Conservation (phyloP, 2,797 vertebrate genomes). For the Myripristis murdjan region DNA sequence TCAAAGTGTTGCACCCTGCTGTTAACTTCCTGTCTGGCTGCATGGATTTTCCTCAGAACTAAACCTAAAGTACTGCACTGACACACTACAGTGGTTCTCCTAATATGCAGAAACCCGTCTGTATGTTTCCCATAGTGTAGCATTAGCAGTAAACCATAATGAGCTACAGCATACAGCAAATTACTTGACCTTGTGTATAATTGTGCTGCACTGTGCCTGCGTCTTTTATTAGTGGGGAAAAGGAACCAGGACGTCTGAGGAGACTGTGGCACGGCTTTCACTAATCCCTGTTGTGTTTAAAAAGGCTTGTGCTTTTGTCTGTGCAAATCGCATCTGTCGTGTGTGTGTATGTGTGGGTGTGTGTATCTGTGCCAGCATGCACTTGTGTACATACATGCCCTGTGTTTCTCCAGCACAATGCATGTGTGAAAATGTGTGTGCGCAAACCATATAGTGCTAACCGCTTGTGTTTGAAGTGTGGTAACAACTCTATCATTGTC, state of each 20-base stretch:
- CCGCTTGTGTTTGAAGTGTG: conserved; percentile 17
- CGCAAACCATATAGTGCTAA: not conserved
- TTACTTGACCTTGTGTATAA: not conserved
- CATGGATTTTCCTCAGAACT: conserved; percentile 14
- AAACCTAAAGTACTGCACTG: not conserved
- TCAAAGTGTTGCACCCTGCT: conserved; percentile 30
- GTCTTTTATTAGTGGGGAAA: conserved; percentile 7
- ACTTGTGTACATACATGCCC: conserved; percentile 6
- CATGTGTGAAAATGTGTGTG: conserved; percentile 25
- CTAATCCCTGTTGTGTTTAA: conserved; percentile 41
- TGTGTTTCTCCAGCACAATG: too few relatives aligned
- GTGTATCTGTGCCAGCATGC: not conserved
- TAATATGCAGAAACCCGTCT: conserved; percentile 24
- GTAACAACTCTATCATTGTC: not conserved
- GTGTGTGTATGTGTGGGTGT: not conserved
- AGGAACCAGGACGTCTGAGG: conserved; percentile 11
- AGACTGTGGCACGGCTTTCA: conserved; percentile 17
- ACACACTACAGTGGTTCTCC: conserved; percentile 8
- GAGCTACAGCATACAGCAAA: conserved; percentile 33
- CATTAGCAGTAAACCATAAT: conserved; percentile 27
- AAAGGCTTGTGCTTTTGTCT: conserved; percentile 10
- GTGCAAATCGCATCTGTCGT: conserved; percentile 7
- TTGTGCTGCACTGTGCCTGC: not conserved
- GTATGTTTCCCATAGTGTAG: conserved; percentile 8
- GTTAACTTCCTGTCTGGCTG: conserved; percentile 2